Evolutionary conservation across 2,888 invertebrate species (phyloP), one percentile per base, ranked within the genome.

Genomic region (Norana najaformis): DNA sequence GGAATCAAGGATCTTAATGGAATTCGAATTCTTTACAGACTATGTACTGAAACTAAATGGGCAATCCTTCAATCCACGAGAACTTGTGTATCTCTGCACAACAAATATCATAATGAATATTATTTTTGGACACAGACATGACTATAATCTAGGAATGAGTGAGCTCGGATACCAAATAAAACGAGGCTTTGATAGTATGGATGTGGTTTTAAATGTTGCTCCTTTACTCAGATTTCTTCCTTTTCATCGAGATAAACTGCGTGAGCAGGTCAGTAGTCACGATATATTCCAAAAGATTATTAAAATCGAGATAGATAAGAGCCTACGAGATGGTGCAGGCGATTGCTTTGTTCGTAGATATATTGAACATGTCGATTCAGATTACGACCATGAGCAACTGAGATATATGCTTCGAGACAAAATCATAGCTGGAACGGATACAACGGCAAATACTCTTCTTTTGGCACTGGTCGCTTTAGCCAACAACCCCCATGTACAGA

Each of bases 401-500:
- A 37, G 30, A 3, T 83, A n/a, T 18, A 89, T 53, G 11, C 23
- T 89, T 41, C 41, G 90, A 82, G 90, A 90, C n/a, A 47, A 83
- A 0, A n/a, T 89, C 38, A 35, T 39, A 20, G 90, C 90, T 11
- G 90, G 90, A 37, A 89, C 89, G 3, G 89, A 90, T 35, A 90
- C 90, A 35, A 89, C 89, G 1, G 39, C 89, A 8, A 83, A 35
- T 23, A 89, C 89, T 30, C 83, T 90, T n/a, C 34, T 36, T 23
- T 90, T 89, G 90, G 41, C 88, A 1, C 23, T 90, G 37, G 41
- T 89, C 16, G 34, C 82, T n/a, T 37, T 90, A 82, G 83, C 88
- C 35, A 89, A 90, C 38, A 35, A 90, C n/a, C 89, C 83, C 8
- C 83, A 82, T 36, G 89, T 90, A 11, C 90, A 90, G 37, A 13